Percentiles rank a stretch among this genome's conserved stretches.
phyloP scores from a whole-genome alignment of 1,140 invertebrate genomes.

The Adoxophyes honmai region DNA sequence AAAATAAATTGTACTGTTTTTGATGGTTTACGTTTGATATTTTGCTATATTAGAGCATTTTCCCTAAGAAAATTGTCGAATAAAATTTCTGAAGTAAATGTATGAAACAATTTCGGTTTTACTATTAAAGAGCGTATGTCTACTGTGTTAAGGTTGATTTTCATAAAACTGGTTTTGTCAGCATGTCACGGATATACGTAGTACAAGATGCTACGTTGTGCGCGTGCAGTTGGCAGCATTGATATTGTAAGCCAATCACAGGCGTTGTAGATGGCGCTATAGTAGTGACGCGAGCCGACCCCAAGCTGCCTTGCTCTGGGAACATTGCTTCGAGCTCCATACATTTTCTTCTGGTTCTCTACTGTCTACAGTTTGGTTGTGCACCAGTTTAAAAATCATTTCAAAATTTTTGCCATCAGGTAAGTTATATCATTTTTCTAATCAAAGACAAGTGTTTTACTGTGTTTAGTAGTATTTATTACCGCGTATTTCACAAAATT shows the following conservation, averaged over 20 bases:
- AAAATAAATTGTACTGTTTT: conserved; percentile 37
- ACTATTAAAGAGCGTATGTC: conserved; percentile 23
- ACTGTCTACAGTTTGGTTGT: conserved; percentile 75
- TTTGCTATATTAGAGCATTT: conserved; percentile 32
- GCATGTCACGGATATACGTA: conserved; percentile 73
- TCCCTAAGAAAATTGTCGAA: conserved; percentile 40
- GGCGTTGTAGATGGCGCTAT: conserved; percentile 60
- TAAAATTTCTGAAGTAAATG: conserved; percentile 60
- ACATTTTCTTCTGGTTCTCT: conserved; percentile 77
- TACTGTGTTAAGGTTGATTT: conserved; percentile 24
- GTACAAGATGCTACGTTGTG: conserved; percentile 46
- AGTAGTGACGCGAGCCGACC: conserved; percentile 69
- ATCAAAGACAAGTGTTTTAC: conserved; percentile 51
- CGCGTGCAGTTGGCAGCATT: conserved; percentile 50
- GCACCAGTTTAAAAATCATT: conserved; percentile 75
- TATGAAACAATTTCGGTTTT: conserved; percentile 32
- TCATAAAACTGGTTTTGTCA: conserved; percentile 20
- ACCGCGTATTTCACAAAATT: conserved; percentile 49
- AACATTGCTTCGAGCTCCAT: conserved; percentile 77
- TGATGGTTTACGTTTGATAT: conserved; percentile 25
- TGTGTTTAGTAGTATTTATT: conserved; percentile 51
- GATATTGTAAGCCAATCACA: conserved; percentile 52
- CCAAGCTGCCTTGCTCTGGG: conserved; percentile 72
- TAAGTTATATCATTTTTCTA: conserved; percentile 70
- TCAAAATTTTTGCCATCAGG: conserved; percentile 77